Conservation (phyloP, 2,888 invertebrate genomes). For the Phyllotreta cruciferae region DNA sequence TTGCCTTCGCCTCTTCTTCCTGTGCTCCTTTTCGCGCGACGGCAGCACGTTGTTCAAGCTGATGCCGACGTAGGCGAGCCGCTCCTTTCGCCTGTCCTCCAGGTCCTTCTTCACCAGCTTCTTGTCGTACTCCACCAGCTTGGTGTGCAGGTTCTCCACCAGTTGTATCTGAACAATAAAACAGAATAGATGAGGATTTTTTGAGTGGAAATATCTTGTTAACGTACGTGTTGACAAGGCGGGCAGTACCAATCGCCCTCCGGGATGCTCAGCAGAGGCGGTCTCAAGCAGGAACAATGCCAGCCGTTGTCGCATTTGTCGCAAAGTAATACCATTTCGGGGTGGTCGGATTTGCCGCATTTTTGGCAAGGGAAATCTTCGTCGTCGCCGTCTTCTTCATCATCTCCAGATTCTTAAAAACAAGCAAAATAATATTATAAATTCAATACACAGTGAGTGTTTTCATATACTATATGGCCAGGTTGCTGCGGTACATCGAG, state of each 20-base stretch:
- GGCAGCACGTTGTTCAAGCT: constrained; percentile 75
- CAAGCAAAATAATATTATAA: too few relatives aligned
- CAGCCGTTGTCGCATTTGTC: constrained; percentile 96
- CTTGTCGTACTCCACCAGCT: constrained; percentile 79
- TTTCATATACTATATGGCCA: too few relatives aligned
- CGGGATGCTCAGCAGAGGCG: constrained; percentile 91
- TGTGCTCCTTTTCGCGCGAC: constrained; percentile 50
- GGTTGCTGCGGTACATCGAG: too few relatives aligned
- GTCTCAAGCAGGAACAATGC: constrained; percentile 95
- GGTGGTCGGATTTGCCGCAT: constrained; percentile 91
- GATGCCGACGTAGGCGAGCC: constrained; percentile 77
- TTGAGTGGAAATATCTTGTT: neutral
- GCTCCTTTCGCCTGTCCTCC: constrained; percentile 71
- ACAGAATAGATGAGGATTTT: neutral
- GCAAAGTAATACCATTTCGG: constrained; percentile 96
- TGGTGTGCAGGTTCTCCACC: constrained; percentile 75
- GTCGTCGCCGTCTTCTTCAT: constrained; percentile 51
- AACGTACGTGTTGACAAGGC: constrained; percentile 90
- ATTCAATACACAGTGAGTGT: too few relatives aligned
- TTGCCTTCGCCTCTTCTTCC: constrained; percentile 49
- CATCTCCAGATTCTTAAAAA: constrained; percentile 49
- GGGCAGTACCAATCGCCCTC: constrained; percentile 99
- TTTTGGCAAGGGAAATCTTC: constrained; percentile 86
- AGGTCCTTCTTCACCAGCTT: constrained; percentile 71
- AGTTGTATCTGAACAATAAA: constrained; percentile 56